Percentiles rank a stretch among this genome's conserved stretches.
Evolutionary conservation across 2,888 invertebrate species (phyloP).

Genomic region (Adelognathus sp.): DNA sequence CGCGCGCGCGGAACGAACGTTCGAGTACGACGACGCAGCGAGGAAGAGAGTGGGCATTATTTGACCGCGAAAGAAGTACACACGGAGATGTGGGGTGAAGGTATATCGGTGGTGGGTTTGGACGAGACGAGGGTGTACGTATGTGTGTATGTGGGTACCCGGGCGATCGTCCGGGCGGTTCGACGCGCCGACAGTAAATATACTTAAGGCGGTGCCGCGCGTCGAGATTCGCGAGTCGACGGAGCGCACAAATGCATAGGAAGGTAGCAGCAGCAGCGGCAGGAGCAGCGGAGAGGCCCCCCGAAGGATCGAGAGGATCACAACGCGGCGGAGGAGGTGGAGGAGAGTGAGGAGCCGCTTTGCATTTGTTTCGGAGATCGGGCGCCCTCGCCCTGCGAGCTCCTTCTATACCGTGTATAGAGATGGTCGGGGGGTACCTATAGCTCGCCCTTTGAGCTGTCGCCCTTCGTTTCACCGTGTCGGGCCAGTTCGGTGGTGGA

Average conservation of each 20-base stretch:
- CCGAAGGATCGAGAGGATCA: constrained; percentile 33
- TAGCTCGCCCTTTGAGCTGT: constrained; percentile 74
- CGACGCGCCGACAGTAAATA: constrained; percentile 72
- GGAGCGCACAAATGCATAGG: constrained; percentile 26
- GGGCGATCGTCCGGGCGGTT: constrained; percentile 60
- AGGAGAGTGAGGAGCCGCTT: constrained; percentile 67
- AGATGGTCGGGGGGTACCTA: too few species aligned
- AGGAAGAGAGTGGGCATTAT: constrained; percentile 54
- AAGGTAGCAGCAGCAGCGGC: too few species aligned
- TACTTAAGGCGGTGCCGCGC: constrained; percentile 74
- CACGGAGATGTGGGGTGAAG: constrained; percentile 39
- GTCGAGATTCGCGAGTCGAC: constrained; percentile 42
- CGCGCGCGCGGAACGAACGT: constrained; percentile 39
- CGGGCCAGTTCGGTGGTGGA: constrained; percentile 35
- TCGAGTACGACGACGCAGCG: constrained; percentile 37
- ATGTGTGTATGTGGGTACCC: constrained; percentile 43
- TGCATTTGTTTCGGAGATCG: constrained; percentile 78
- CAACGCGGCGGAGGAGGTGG: neutral
- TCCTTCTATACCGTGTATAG: too few species aligned
- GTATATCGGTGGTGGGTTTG: constrained; percentile 44
- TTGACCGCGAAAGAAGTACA: constrained; percentile 51
- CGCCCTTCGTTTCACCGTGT: constrained; percentile 68
- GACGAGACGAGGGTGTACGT: constrained; percentile 22
- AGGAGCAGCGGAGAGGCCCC: constrained; percentile 28
- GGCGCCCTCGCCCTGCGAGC: constrained; percentile 51